These are phyloP conservation scores for Megaptera novaeangliae DNA, from an alignment of 2,113 vertebrate species.

Conservation along the genomic window DNA sequence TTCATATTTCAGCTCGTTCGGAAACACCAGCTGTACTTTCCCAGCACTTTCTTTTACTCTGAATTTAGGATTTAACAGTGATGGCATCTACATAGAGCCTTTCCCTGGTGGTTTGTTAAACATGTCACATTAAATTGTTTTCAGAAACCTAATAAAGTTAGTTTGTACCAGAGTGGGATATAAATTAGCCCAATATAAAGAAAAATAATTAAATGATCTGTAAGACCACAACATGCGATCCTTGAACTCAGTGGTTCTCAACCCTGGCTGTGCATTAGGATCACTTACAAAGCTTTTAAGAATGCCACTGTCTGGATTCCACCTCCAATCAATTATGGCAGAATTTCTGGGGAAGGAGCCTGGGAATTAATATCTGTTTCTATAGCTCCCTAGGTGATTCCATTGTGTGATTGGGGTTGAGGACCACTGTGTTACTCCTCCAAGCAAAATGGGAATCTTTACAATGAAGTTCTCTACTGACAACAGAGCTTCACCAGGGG, in stretches of 20 bases:
- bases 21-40: constrained; percentile 67
- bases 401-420: not conserved
- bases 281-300: not conserved
- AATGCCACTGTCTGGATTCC: not conserved
- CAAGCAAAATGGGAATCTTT: constrained; percentile 23
- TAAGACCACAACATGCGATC: not conserved
- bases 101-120: constrained; percentile 1
- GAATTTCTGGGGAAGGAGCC: not conserved
- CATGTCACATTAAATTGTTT: constrained; percentile 9
- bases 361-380: not conserved
- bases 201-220: not conserved
- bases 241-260: not conserved
- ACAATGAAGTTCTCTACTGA: not conserved
- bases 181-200: constrained; percentile 14
- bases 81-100: not conserved
- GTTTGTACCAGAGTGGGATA: not conserved
- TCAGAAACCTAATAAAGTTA: constrained; percentile 38
- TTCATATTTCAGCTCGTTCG: constrained; percentile 65
- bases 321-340: constrained; percentile 32
- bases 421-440: not conserved
- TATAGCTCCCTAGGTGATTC: not conserved
- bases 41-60: constrained; percentile 51
- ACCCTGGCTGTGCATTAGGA: not conserved
- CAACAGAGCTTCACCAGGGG: not conserved
- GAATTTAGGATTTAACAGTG: constrained; percentile 19